A percentile compares a stretch with the other conserved stretches of the same genome.
Evolutionary conservation across 2,113 vertebrate genomes (phyloP).

Genomic region (Albula glossodonta): DNA sequence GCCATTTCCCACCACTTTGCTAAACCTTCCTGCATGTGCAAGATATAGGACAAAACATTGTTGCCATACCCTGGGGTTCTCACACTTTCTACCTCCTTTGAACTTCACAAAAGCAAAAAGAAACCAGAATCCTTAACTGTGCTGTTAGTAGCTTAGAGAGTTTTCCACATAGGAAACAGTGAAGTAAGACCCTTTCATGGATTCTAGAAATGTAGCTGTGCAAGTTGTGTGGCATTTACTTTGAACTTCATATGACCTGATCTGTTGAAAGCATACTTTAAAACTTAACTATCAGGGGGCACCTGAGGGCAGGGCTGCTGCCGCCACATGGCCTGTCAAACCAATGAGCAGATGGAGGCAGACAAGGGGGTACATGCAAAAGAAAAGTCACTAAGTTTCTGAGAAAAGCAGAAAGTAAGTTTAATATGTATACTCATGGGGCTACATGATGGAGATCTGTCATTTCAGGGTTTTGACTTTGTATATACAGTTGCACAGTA

Average conservation of each 20-base stretch:
- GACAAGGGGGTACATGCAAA: background rate
- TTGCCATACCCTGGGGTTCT: background rate
- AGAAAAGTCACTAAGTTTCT: background rate
- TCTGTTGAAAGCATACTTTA: background rate
- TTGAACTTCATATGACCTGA: background rate
- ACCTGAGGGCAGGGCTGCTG: background rate
- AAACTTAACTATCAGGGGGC: background rate
- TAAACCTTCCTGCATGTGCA: background rate
- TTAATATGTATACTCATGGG: background rate
- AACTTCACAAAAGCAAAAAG: background rate
- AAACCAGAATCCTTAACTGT: no score
- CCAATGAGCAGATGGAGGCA: background rate
- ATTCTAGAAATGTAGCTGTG: background rate
- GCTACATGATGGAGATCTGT: no score
- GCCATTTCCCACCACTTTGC: background rate
- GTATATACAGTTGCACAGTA: background rate
- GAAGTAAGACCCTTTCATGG: background rate
- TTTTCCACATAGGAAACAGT: background rate
- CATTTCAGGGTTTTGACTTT: background rate
- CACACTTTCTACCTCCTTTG: background rate
- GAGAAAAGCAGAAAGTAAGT: background rate
- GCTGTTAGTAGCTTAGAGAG: no score
- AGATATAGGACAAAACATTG: background rate
- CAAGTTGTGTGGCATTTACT: background rate
- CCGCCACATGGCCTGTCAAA: background rate